Percentiles rank a stretch among this genome's conserved stretches.
These are phyloP conservation scores for Anomalospiza imberbis DNA, from an alignment of 2,797 vertebrate species.

Conservation along the genomic window DNA sequence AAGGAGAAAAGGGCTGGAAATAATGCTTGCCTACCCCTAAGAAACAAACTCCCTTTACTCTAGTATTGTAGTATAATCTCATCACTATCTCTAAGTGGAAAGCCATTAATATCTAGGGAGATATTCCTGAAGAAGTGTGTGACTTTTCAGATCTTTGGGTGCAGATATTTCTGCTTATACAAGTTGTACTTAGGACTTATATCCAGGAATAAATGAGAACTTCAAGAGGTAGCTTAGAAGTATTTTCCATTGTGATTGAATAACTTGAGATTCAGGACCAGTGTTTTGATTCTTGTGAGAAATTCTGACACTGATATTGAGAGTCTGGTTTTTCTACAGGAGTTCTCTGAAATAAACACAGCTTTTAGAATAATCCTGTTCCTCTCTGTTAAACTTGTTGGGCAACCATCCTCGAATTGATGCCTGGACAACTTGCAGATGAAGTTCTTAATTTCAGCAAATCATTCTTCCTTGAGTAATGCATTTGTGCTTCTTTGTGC, in stretches of 20 bases:
- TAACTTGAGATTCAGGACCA: neutral
- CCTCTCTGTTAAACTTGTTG: neutral
- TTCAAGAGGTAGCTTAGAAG: neutral
- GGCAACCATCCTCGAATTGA: neutral
- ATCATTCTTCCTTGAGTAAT: neutral
- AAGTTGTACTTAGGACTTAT: neutral
- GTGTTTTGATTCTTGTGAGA: neutral
- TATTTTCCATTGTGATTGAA: neutral
- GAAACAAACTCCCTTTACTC: neutral
- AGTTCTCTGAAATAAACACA: neutral
- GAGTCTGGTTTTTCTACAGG: neutral
- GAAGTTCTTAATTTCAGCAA: neutral
- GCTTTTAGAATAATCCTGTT: neutral
- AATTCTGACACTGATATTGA: neutral
- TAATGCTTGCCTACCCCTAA: neutral
- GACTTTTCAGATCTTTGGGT: neutral
- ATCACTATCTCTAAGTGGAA: neutral
- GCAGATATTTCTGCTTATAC: neutral
- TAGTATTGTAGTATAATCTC: neutral
- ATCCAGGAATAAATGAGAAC: neutral
- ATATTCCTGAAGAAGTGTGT: neutral
- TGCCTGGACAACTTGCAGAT: neutral
- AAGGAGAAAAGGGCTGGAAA: neutral
- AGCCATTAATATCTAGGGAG: neutral
- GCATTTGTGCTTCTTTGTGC: neutral